phyloP scores from a whole-genome alignment of 2,797 vertebrate species.

The Tinamus major region DNA sequence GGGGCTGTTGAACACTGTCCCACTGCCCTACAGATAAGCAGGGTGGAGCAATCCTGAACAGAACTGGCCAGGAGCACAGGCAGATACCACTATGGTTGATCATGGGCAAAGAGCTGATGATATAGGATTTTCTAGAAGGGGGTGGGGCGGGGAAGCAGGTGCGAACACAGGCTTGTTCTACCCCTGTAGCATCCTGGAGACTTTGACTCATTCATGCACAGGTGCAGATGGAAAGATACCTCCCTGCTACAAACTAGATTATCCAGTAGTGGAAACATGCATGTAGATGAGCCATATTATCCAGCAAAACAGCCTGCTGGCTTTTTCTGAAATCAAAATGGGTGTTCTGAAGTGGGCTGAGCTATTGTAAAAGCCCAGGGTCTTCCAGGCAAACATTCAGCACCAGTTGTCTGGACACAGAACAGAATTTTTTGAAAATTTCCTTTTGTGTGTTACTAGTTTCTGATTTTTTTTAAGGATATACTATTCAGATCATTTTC shows the following conservation, averaged over 20 bases:
- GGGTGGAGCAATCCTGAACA: neutral
- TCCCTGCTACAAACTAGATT: neutral
- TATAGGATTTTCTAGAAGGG: neutral
- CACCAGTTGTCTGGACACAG: neutral
- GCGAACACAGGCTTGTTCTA: neutral
- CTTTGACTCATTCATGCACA: neutral
- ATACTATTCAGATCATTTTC: neutral
- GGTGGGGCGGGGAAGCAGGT: too few relatives aligned
- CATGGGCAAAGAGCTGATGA: neutral
- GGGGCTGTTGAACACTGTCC: fast-evolving
- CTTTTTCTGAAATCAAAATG: neutral
- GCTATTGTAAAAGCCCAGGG: neutral
- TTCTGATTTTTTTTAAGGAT: neutral
- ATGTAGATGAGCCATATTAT: neutral
- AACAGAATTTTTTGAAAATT: neutral
- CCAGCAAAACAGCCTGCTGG: too few relatives aligned
- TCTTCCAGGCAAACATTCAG: neutral
- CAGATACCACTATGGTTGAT: neutral
- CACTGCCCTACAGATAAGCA: fast-evolving
- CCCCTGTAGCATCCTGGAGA: neutral
- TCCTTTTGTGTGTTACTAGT: neutral
- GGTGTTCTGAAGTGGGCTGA: neutral
- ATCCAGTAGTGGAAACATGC: neutral
- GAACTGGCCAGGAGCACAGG: neutral
- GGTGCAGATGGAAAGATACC: neutral